phyloP scores from a whole-genome alignment of 2,888 invertebrate species.

The Eilema griseolum region DNA sequence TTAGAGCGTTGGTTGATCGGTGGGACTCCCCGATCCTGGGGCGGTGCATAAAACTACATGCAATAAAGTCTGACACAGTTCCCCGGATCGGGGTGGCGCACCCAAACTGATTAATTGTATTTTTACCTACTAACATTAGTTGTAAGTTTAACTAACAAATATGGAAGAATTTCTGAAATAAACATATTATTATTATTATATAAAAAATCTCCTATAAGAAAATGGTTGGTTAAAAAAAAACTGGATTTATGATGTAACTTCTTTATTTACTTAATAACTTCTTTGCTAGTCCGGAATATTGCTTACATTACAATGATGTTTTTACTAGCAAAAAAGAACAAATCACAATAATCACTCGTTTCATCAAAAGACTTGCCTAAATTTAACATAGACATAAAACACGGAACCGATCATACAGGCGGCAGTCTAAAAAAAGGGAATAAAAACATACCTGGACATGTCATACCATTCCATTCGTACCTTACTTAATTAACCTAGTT shows the following conservation, averaged over 20 bases:
- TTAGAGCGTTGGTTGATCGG: too few species aligned
- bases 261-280: slow-evolving; percentile 18
- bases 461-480: slow-evolving; percentile 14
- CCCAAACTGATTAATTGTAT: too few species aligned
- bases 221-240: not conserved
- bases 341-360: slow-evolving; percentile 15
- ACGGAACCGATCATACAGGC: slow-evolving; percentile 9
- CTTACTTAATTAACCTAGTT: slow-evolving; percentile 58
- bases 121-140: too few species aligned
- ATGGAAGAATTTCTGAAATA: too few species aligned
- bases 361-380: slow-evolving; percentile 17
- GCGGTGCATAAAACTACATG: too few species aligned
- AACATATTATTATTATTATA: too few species aligned
- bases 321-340: slow-evolving; percentile 20
- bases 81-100: too few species aligned
- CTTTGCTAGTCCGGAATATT: slow-evolving; percentile 19
- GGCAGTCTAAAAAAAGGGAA: slow-evolving; percentile 11
- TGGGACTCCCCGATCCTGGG: too few species aligned
- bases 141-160: too few species aligned
- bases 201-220: too few species aligned
- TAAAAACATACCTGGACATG: not conserved
- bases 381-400: slow-evolving; percentile 12
- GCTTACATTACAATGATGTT: not conserved
- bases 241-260: slow-evolving; percentile 10
- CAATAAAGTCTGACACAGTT: too few species aligned